These are phyloP conservation scores for Hippocampus barbouri DNA, from an alignment of 2,113 vertebrate species.

Conservation along the genomic window DNA sequence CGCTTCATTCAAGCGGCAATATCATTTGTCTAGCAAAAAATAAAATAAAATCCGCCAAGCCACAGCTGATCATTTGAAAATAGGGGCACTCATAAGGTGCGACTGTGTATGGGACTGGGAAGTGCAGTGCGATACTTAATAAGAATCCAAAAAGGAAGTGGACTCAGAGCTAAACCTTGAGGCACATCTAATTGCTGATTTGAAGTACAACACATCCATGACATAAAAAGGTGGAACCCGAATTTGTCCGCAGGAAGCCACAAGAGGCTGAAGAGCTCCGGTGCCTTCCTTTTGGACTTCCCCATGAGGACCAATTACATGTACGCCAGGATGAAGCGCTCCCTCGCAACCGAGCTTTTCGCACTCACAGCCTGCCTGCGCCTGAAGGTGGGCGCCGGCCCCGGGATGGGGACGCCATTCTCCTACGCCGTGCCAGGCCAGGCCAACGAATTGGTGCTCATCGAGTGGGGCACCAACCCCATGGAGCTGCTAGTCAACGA, in stretches of 20 bases:
- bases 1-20: no score
- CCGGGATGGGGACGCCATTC: slow-evolving; percentile 74
- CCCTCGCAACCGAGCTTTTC: slow-evolving; percentile 69
- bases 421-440: slow-evolving; percentile 76
- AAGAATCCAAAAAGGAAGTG: no score
- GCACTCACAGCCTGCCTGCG: slow-evolving; percentile 73
- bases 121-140: no score
- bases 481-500: slow-evolving; percentile 77
- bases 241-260: slow-evolving; percentile 36
- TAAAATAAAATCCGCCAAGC: no score
- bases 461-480: slow-evolving; percentile 75
- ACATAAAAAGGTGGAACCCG: neutral
- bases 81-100: no score
- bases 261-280: slow-evolving; percentile 63
- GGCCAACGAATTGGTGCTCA: slow-evolving; percentile 76
- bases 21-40: no score
- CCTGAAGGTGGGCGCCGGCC: slow-evolving; percentile 62
- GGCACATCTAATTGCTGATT: neutral
- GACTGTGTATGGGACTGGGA: no score
- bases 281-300: slow-evolving; percentile 71
- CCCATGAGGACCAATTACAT: slow-evolving; percentile 77
- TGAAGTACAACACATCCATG: neutral
- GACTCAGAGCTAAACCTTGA: no score
- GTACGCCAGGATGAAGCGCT: slow-evolving; percentile 65
- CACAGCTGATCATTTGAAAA: no score